Evolutionary conservation across 2,113 vertebrate species (phyloP), one percentile per base, ranked within the genome.

Genomic region (Ptilonorhynchus violaceus): DNA sequence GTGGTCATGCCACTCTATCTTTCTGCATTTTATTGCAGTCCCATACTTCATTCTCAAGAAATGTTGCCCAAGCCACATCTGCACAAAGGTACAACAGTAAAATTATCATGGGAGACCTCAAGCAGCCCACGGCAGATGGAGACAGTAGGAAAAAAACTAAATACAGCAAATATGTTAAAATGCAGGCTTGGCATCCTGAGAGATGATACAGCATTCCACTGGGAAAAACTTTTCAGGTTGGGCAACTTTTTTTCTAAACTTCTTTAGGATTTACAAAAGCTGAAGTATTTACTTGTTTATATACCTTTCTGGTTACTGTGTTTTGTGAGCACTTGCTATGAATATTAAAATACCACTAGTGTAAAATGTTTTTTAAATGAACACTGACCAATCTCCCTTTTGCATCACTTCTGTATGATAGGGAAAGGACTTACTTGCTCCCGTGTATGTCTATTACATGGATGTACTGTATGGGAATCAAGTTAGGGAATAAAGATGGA

Each of bases 31-130:
- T 92, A 86, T 95, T 97, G 56, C 44, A 87, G 89, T 90, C 90
- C 92, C 86, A 53, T 93, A 68, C 66, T 93, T 98, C 94, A 92
- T 96, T 98, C 92, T 96, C 68, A 88, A 85, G 96, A 97, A 97
- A 84, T 78, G 76, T 83, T 95, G 89, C 92, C 90, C 95, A 84
- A 97, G 89, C 83, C 88, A 83, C 44, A 59, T 88, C 95, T 37
- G 55, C 91, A 96, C 92, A 95, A 95, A 98, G 79, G 73, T 92
- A 79, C 94, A 97, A 93, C 83, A 88, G 79, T 79, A 95, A 84
- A 93, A 96, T 97, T 97, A 97, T 92, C 91, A 95, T 35, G 76
- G 78, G 96, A 97, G 77, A 84, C 82, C 42, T 63, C 77, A 55
- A 83, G 92, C 91, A 94, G 96, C 96, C 97, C 92, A 77, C 96